Evolutionary conservation across 1,140 invertebrate genomes (phyloP), one percentile per base, ranked within the genome.

Genomic region (Capitella teleta): DNA sequence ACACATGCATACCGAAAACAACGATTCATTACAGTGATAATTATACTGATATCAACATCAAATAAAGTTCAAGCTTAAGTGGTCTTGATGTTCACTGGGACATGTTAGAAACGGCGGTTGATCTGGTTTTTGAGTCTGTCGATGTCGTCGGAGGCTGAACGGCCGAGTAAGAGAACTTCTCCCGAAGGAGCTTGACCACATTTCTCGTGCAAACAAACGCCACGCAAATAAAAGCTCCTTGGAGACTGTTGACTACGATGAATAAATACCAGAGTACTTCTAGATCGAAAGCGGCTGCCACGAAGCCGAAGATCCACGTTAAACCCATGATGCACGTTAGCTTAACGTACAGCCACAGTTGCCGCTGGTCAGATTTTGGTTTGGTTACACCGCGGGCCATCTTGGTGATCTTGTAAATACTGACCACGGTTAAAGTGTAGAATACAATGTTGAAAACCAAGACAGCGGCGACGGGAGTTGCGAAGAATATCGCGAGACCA

Each of bases 401-500:
- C 50, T 52, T 49, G 6, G 45, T 57, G 23, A 28, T 56, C 40
- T 43, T 48, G 4, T 47, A 42, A 4, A 62, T 56, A 25, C 30
- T 23, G 18, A 45, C 16, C 5, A 74, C 73, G 14, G 76, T 74
- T 14, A 68, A 57, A 8, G 70, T 56, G 59, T 79, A 80, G 41
- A 79, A 65, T 8, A 76, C 49, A 5, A 76, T 51, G 49, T 79
- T 80, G 5, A 74, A 38, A 1, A 70, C 40, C 58, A 79, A 70
- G 21, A 78, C 62, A 10, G 70, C 45, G 2, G 61, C 66, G 16
- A 79, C 57, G 0, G 79, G 79, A 1, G 67, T 60, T 1, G 73
- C 74, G 53, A 80, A 80, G 57, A 76, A 78, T 1, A 77, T 56
- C 1, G 78, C 57, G 10, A 80, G 66, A 0, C 76, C 72, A 51